Base-by-base conservation (phyloP, 2,888 invertebrate species). In the Andrena marginata region DNA sequence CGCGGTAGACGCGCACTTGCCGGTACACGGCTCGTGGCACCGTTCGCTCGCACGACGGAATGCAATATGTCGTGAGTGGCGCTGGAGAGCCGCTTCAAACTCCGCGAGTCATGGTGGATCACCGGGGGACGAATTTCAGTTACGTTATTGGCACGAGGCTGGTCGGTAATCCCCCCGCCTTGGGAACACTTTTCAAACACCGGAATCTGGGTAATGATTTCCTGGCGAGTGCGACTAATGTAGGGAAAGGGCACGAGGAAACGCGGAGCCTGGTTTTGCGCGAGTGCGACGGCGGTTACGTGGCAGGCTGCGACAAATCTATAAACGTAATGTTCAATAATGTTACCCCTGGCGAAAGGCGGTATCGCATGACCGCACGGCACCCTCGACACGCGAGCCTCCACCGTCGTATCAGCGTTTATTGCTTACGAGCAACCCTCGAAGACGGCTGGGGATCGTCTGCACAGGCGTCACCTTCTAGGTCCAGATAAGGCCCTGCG, bases 261-360 rank as follows among this genome's bases (percentile, higher is more conserved):
- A n/a, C 48, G 10, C 10, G 1, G 6, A n/a, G 23, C 8, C 20
- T 20, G 33, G 5, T 23, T 31, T 7, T 42, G 42, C 6, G 13
- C 59, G 48, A 64, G 48, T 10, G 31, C 65, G 65, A 54, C 26
- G 4, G 2, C 63, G 68, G 79, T 69, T 62, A 64, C 63, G 69
- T 23, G 67, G 64, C 75, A 77, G 56, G 73, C 77, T 70, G 84
- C 85, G 81, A 90, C 89, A 88, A 90, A 90, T 90, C 90, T 90
- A 90, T 90, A 89, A 90, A 87, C 89, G 87, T 89, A 88, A 90
- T 88, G 90, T 89, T 87, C 90, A 85, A 90, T 90, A 90, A 90
- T 88, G 86, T 89, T 83, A 79, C 81, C 87, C 86, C 85, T 77
- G 81, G 84, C 84, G 77, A 88, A 77, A 87, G 73, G 81, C 72